These are phyloP conservation scores for Chironex yamaguchii DNA, from an alignment of 30 jellyfish, hydroid and myxozoan genomes.

Conservation along the genomic window DNA sequence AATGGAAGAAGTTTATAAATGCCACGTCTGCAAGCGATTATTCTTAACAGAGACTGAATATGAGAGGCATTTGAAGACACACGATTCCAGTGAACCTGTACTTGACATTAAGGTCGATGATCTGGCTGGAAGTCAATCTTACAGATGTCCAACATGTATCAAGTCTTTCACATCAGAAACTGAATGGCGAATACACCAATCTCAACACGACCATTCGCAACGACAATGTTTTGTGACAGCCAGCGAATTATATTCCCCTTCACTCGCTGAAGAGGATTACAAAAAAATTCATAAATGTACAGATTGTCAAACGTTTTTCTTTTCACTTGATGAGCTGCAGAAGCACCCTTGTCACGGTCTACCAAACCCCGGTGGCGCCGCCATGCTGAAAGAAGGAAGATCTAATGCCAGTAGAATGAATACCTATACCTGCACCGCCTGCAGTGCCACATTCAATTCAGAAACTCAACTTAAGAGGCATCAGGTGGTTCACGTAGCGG, in stretches of 20 bases:
- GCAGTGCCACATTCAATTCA: background rate
- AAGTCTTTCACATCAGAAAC: background rate
- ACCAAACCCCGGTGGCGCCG: background rate
- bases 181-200: background rate
- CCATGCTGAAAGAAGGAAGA: background rate
- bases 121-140: background rate
- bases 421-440: background rate
- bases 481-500: background rate
- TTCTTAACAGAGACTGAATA: background rate
- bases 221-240: background rate
- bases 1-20: no score
- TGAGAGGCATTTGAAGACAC: background rate
- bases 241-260: background rate
- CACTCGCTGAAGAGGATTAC: background rate
- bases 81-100: background rate
- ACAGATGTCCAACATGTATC: background rate
- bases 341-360: background rate
- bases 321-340: background rate
- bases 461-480: background rate
- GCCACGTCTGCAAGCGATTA: background rate
- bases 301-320: background rate
- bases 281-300: background rate
- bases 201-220: background rate
- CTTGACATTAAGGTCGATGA: background rate
- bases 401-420: background rate